Evolutionary conservation across 1,140 invertebrate genomes (phyloP).

Genomic region (Drusus annulatus): DNA sequence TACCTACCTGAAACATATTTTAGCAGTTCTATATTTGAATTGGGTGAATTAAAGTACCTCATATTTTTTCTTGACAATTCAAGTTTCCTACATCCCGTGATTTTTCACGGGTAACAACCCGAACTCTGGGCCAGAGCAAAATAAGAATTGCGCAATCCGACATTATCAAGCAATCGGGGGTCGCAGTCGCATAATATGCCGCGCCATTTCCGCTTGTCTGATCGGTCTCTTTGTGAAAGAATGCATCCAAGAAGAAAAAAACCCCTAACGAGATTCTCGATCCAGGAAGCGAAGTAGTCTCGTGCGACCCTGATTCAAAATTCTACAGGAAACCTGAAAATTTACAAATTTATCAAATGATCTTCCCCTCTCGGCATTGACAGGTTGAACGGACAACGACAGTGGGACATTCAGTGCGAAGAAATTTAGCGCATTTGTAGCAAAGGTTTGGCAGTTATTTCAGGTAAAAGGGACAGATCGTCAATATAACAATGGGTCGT

Average conservation of each 20-base stretch:
- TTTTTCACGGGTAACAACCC: too few relatives aligned
- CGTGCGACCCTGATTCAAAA: background rate
- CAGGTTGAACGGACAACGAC: background rate
- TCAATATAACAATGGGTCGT: slow-evolving; percentile 35
- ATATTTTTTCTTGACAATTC: too few relatives aligned
- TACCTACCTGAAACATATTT: too few relatives aligned
- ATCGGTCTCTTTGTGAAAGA: background rate
- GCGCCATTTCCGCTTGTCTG: background rate
- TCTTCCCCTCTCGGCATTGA: background rate
- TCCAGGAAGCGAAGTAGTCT: slow-evolving; percentile 23
- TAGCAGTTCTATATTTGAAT: too few relatives aligned
- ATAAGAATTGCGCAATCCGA: background rate
- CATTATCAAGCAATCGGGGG: background rate
- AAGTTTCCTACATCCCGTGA: too few relatives aligned
- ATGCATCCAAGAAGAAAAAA: background rate
- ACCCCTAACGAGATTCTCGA: slow-evolving; percentile 15
- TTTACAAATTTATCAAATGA: too few relatives aligned
- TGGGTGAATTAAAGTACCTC: too few relatives aligned
- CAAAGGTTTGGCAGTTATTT: slow-evolving; percentile 24
- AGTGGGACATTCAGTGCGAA: background rate
- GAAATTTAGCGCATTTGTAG: background rate
- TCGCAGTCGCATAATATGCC: background rate
- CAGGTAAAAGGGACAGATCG: slow-evolving; percentile 38
- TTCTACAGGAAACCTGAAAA: slow-evolving; percentile 3
- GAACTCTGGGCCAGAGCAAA: too few relatives aligned